Percentiles rank a stretch among this genome's conserved stretches.
phyloP scores from a whole-genome alignment of 92 coral and sea anemone genomes.

The Parazoanthus atlanticus region DNA sequence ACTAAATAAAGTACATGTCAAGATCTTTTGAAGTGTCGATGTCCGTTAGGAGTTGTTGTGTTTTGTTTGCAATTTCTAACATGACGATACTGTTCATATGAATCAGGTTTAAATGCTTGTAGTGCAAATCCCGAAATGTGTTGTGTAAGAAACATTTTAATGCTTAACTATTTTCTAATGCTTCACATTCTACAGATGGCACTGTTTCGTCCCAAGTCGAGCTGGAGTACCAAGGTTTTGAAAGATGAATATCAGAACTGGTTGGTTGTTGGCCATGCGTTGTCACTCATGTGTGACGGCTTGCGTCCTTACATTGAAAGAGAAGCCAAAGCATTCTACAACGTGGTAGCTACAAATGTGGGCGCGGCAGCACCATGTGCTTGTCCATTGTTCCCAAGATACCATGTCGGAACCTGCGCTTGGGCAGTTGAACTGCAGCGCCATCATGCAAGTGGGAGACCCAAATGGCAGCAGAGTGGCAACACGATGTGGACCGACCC shows the following conservation, averaged over 20 bases:
- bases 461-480: constrained; percentile 79
- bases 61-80: too few species aligned
- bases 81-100: too few species aligned
- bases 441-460: constrained; percentile 63
- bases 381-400: constrained; percentile 45
- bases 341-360: constrained; percentile 40
- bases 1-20: too few species aligned
- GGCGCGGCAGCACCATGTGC: constrained; percentile 53
- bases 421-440: constrained; percentile 70
- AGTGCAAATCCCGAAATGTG: too few species aligned
- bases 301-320: constrained; percentile 61
- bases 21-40: too few species aligned
- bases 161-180: too few species aligned
- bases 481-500: constrained; percentile 71
- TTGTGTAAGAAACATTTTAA: neutral
- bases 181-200: neutral
- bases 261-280: constrained; percentile 80
- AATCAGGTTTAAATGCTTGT: too few species aligned
- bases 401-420: constrained; percentile 56
- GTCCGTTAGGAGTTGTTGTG: too few species aligned
- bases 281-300: constrained; percentile 63
- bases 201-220: neutral
- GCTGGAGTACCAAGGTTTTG: constrained; percentile 36
- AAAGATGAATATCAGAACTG: constrained; percentile 73
- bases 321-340: constrained; percentile 59